These are phyloP conservation scores for Sesia apiformis DNA, from an alignment of 2,888 invertebrate species.

Conservation along the genomic window DNA sequence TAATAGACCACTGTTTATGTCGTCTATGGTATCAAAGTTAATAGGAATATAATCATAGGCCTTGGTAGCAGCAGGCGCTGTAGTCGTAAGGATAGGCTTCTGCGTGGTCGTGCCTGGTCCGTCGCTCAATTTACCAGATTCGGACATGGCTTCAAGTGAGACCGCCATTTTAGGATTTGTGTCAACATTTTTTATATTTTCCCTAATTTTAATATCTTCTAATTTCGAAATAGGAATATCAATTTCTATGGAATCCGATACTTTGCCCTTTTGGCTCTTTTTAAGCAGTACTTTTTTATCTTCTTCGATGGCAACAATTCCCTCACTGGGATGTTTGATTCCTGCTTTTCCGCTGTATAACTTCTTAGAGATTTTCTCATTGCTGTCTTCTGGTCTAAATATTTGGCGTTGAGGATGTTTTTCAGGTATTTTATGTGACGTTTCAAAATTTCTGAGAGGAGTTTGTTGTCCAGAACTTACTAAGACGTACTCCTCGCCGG, in stretches of 20 bases:
- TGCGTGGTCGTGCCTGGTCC: slow-evolving; percentile 66
- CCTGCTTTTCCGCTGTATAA: slow-evolving; percentile 42
- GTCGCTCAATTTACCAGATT: slow-evolving; percentile 58
- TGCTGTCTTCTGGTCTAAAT: slow-evolving; percentile 49
- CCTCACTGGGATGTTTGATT: slow-evolving; percentile 48
- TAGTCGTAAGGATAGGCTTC: slow-evolving; percentile 72
- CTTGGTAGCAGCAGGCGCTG: slow-evolving; percentile 45
- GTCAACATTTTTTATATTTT: slow-evolving; percentile 63
- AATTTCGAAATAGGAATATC: slow-evolving; percentile 63
- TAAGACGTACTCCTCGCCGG: slow-evolving; percentile 79
- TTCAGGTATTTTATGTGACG: slow-evolving; percentile 81
- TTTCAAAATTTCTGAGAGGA: slow-evolving; percentile 75
- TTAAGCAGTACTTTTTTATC: slow-evolving; percentile 50
- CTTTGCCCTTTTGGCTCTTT: slow-evolving; percentile 53
- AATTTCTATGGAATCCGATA: slow-evolving; percentile 58
- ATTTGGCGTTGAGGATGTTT: slow-evolving; percentile 53
- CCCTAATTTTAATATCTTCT: slow-evolving; percentile 63
- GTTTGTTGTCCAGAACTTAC: slow-evolving; percentile 73
- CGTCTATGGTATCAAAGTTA: slow-evolving; percentile 66
- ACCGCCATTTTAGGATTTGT: slow-evolving; percentile 61
- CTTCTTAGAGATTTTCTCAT: slow-evolving; percentile 61
- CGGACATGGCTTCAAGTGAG: slow-evolving; percentile 60
- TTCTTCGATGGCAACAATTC: slow-evolving; percentile 63
- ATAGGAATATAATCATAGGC: slow-evolving; percentile 61
- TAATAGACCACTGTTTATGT: slow-evolving; percentile 60